Evolutionary conservation across 2,888 invertebrate species (phyloP), one percentile per base, ranked within the genome.

Genomic region (Eueremaeus valkanovi): DNA sequence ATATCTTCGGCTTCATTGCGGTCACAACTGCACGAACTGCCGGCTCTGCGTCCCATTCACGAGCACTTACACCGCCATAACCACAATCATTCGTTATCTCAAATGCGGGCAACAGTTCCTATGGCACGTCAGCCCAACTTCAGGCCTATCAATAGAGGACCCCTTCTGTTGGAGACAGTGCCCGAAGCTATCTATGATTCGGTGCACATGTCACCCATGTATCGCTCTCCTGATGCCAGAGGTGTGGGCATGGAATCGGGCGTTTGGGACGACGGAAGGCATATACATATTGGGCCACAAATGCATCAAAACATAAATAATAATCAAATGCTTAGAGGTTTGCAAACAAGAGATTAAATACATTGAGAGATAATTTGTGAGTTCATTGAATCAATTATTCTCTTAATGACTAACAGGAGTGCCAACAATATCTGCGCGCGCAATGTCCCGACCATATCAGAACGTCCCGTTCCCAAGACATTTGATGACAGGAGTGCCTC

Each of bases 1-100:
- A 61, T 73, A 40, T 70, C 70, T 24, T 78, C 80, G 6, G 79
- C 80, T 18, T 80, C 79, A 61, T 76, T 79, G 68, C 79, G 79
- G 18, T 78, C 79, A 2, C 88, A 89, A 9, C 83, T 89, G 77
- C 86, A 61, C 5, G 90, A 91, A 81, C 82, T 90, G 81, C 91
- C 90, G 1, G 88, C 89, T 11, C 83, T 89, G 77, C 86, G 89
- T 75, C 89, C 89, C 75, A 90, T 90, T 73, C 90, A 90, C 82
- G 90, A 79, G 61, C 78, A 75, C 24, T 21, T 70, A 16, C 76
- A 77, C 75, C 77, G 78, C 45, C 78, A 78, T 72, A 42, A 77
- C 49, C 78, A 78, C n/a, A 78, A 77, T n/a, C 78, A 79, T n/a
- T 31, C 33, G 11, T 5, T 29, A 13, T 27, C 51, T 33, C 72